These are phyloP conservation scores for Acanthopagrus latus DNA, from an alignment of 2,797 vertebrate species.

Conservation along the genomic window DNA sequence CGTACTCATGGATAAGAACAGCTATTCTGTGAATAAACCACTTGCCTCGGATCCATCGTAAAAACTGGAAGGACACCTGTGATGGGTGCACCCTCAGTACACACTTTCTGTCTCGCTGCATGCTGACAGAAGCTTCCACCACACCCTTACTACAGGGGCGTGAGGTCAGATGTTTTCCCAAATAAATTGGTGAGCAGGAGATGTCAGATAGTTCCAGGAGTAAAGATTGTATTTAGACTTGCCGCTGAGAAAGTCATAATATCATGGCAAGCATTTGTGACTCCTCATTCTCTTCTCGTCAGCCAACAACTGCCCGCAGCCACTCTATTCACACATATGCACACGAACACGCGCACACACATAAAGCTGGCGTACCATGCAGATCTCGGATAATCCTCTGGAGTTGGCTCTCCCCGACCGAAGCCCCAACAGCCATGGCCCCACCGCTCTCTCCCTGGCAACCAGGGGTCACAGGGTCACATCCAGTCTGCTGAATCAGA, in stretches of 20 bases:
- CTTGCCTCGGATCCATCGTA: slow-evolving; percentile 81
- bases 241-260: slow-evolving; percentile 14
- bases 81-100: slow-evolving; percentile 63
- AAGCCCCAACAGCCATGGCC: slow-evolving; percentile 88
- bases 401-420: slow-evolving; percentile 90
- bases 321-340: slow-evolving; percentile 46
- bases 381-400: slow-evolving; percentile 96
- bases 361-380: slow-evolving; percentile 87
- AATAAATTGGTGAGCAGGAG: slow-evolving; percentile 18
- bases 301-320: slow-evolving; percentile 26
- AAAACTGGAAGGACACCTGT: slow-evolving; percentile 75
- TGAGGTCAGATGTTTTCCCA: slow-evolving; percentile 36
- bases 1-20: slow-evolving; percentile 6
- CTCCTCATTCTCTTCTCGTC: slow-evolving; percentile 45
- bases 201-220: slow-evolving; percentile 36
- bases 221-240: neutral
- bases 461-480: slow-evolving; percentile 80
- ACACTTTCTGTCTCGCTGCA: slow-evolving; percentile 68
- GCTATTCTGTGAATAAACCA: slow-evolving; percentile 31
- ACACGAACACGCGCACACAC: slow-evolving; percentile 27
- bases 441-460: slow-evolving; percentile 72
- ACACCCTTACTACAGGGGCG: slow-evolving; percentile 50
- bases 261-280: slow-evolving; percentile 16
- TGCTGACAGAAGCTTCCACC: slow-evolving; percentile 61
- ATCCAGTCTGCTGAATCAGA: slow-evolving; percentile 82